Evolutionary conservation across 2,888 invertebrate species (phyloP), one percentile per base, ranked within the genome.

Genomic region (Tortricodes alternella): DNA sequence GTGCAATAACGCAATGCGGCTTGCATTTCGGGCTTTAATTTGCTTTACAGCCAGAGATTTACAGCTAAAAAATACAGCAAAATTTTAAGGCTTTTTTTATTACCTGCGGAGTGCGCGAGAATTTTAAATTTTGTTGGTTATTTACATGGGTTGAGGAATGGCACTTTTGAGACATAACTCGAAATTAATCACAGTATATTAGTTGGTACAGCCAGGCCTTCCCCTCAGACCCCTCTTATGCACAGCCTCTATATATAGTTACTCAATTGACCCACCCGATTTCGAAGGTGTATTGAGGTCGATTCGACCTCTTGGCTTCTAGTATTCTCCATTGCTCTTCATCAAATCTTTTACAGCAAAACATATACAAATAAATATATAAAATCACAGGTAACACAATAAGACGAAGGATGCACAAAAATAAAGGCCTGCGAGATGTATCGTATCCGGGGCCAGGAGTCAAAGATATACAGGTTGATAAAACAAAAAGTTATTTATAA

Each of bases 1-100:
- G 37, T 32, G 38, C 46, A 38, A 46, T 44, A 55, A 27, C 55
- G 55, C 55, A 55, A 27, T 55, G 55, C 55, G 55, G 48, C 55
- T 41, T 49, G 48, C 48, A 43, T 41, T 39, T 48, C 27, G 11
- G 6, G 35, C 27, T 55, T 55, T 49, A 55, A 55, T 55, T 48
- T 43, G 27, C 27, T 49, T 41, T 21, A 27, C 29, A 18, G 23
- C 41, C 35, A 11, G 15, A 35, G 53, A 55, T 55, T 55, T 55
- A 55, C 48, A 34, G 23, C 24, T 32, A 11, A 0, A 29, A 29
- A 29, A 29, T 29, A 29, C 29, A 11, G 29, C n/a, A n/a, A n/a
- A n/a, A 24, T 15, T 23, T 41, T 15, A 41, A 41, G 24, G 41
- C 24, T 23, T 24, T n/a, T 41, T 41, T 41, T 41, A 24, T 41